phyloP scores from a whole-genome alignment of 30 jellyfish, hydroid and myxozoan species.

The Cassiopea andromeda region DNA sequence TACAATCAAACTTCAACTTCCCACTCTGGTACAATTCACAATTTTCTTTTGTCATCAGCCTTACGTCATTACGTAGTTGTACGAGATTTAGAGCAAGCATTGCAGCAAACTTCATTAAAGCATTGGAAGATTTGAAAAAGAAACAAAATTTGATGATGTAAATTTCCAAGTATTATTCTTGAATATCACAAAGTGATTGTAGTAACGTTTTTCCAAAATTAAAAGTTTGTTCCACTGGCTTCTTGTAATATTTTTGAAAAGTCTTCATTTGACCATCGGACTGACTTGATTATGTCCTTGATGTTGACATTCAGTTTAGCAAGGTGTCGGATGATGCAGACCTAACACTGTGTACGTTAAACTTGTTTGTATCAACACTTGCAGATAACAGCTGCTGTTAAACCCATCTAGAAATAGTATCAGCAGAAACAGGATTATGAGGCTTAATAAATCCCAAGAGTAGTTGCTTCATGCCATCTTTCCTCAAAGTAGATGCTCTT shows the following conservation, averaged over 20 bases:
- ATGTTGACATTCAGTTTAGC: conserved; percentile 2
- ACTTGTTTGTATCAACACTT: conserved; percentile 24
- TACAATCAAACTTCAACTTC: not conserved
- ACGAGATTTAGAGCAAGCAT: conserved; percentile 33
- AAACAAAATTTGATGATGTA: not conserved
- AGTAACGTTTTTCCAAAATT: conserved; percentile 17
- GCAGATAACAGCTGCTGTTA: conserved; percentile 40
- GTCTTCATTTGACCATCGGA: conserved; percentile 34
- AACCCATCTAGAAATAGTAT: conserved; percentile 57
- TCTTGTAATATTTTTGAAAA: conserved; percentile 30
- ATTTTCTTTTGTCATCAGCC: no score
- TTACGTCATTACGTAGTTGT: no score
- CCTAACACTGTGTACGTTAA: conserved; percentile 30
- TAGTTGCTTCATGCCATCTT: conserved; percentile 14
- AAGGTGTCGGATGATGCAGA: conserved; percentile 44
- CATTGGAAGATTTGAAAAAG: not conserved
- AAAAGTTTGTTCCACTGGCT: conserved; percentile 15
- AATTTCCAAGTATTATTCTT: not conserved
- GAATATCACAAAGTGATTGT: not conserved
- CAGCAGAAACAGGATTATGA: conserved; percentile 51
- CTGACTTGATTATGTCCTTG: conserved; percentile 23
- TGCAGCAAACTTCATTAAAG: conserved; percentile 17
- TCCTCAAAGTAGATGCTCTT: conserved; percentile 16
- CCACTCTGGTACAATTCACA: not conserved
- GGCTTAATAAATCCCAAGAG: conserved; percentile 35